Conservation (phyloP, 2,113 vertebrate species). For the Pongo abelii region DNA sequence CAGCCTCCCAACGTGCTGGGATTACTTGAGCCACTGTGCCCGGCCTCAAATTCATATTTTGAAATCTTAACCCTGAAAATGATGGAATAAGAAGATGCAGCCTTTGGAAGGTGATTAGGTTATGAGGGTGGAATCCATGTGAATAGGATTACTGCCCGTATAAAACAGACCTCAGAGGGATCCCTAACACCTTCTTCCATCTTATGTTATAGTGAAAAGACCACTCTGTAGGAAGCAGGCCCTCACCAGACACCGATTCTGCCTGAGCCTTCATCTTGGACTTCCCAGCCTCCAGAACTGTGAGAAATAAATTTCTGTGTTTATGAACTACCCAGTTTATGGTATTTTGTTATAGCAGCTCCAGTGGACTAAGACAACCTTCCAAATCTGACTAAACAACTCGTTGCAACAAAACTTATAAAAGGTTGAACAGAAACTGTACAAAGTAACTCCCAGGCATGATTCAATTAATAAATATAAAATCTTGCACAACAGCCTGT, state of each 20-base stretch:
- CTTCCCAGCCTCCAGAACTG: background rate
- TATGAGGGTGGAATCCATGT: background rate
- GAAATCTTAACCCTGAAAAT: background rate
- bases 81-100: background rate
- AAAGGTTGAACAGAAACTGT: background rate
- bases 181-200: background rate
- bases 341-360: background rate
- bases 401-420: background rate
- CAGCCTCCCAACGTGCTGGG: too few species aligned
- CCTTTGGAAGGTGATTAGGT: background rate
- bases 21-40: too few species aligned
- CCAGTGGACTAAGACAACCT: background rate
- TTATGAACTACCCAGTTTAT: background rate
- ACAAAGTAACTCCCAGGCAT: background rate
- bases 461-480: background rate
- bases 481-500: background rate
- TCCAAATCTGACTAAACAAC: constrained; percentile 1
- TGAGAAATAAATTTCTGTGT: background rate
- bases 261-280: background rate
- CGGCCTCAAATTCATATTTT: background rate
- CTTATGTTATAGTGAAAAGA: background rate
- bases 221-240: background rate
- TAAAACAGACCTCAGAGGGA: background rate
- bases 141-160: background rate
- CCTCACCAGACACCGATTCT: background rate